Evolutionary conservation across 2,113 vertebrate species (phyloP).

Genomic region (Azemiops feae): DNA sequence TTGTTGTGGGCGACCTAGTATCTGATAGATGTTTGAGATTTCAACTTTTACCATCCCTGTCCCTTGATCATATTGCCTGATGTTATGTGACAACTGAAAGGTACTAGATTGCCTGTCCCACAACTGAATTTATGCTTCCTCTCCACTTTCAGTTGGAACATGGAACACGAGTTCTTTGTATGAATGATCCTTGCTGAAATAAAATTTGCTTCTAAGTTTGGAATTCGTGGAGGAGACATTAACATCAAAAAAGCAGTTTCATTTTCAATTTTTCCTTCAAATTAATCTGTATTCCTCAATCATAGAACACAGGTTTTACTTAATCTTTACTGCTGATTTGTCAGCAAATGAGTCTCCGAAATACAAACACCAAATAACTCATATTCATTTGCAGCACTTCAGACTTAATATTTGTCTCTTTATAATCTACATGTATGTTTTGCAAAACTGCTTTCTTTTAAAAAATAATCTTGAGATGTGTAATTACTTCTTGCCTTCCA

Average conservation of each 20-base stretch:
- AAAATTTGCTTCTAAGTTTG: neutral
- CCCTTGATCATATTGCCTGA: neutral
- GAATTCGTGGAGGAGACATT: neutral
- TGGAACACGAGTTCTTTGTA: neutral
- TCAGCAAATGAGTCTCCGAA: slow-evolving; percentile 24
- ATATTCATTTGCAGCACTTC: slow-evolving; percentile 23
- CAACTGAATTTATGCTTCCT: neutral
- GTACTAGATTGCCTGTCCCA: neutral
- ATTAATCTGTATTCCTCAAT: slow-evolving; percentile 10
- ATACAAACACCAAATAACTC: neutral
- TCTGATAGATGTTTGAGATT: neutral
- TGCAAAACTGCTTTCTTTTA: slow-evolving; percentile 22
- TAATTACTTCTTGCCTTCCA: slow-evolving; percentile 40
- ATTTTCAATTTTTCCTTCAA: neutral
- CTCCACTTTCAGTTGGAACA: neutral
- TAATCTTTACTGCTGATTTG: slow-evolving; percentile 25
- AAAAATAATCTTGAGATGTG: slow-evolving; percentile 32
- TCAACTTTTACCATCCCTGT: neutral
- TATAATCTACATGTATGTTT: slow-evolving; percentile 38
- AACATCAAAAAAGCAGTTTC: slow-evolving; percentile 19
- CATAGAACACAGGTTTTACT: slow-evolving; percentile 22
- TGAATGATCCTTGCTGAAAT: neutral
- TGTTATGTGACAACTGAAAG: neutral
- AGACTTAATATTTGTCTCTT: slow-evolving; percentile 30
- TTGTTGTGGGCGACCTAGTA: neutral